Percentiles rank a stretch among this genome's conserved stretches.
Conservation (phyloP, 37 sponge, comb jelly and placozoan genomes). For the Spongilla lacustris region DNA sequence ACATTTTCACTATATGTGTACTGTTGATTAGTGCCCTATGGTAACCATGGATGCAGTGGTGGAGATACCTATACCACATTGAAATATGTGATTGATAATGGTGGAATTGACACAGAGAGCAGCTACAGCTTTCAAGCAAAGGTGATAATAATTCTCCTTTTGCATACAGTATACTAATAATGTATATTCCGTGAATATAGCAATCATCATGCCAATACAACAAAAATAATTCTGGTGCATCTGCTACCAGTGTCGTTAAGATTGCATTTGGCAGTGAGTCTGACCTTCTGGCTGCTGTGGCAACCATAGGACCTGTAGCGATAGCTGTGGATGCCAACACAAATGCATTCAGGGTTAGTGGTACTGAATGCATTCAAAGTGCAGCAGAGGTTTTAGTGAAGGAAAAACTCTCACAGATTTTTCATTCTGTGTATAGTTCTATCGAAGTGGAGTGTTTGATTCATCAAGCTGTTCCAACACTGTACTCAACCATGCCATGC, state of each 20-base stretch:
- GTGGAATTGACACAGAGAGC: conserved; percentile 32
- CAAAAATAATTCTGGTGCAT: conserved; percentile 24
- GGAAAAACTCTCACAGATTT: no score
- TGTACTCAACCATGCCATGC: conserved; percentile 53
- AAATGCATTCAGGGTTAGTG: conserved; percentile 43
- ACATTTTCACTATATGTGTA: no score
- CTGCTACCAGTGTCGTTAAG: conserved; percentile 34
- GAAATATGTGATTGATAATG: conserved; percentile 36
- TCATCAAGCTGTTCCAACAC: conserved; percentile 56
- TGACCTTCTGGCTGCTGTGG: conserved; percentile 48
- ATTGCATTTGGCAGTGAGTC: conserved; percentile 43
- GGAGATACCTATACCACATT: conserved; percentile 54
- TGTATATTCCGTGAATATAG: not conserved
- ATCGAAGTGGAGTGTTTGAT: conserved; percentile 52
- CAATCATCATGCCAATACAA: conserved; percentile 51
- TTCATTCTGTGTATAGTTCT: no score
- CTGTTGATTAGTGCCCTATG: conserved; percentile 36
- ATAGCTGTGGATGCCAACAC: conserved; percentile 37
- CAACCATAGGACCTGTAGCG: conserved; percentile 46
- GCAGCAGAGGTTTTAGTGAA: not conserved
- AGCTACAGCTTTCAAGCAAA: conserved; percentile 52
- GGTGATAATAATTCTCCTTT: conserved; percentile 36
- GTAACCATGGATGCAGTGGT: conserved; percentile 79
- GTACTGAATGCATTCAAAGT: no score
- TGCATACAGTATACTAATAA: not conserved